Conservation (phyloP, 30 jellyfish, hydroid and myxozoan species). For the Turritopsis rubra region DNA sequence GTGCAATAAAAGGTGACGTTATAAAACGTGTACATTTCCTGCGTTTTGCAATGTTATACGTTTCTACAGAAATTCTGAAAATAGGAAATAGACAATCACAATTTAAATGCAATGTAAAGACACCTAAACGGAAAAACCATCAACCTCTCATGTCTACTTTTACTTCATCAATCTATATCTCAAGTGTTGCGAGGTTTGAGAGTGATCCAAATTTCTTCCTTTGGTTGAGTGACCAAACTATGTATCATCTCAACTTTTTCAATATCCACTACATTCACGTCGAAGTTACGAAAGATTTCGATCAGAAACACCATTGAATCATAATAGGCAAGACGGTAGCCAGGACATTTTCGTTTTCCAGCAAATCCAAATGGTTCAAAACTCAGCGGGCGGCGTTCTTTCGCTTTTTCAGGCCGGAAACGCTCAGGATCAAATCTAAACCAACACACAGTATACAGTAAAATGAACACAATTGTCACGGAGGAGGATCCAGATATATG, state of each 20-base stretch:
- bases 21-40: no score
- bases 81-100: no score
- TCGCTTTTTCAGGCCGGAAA: slow-evolving; percentile 54
- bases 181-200: slow-evolving; percentile 34
- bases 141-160: no score
- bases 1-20: no score
- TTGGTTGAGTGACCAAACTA: slow-evolving; percentile 54
- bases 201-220: slow-evolving; percentile 55
- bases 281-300: slow-evolving; percentile 50
- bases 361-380: slow-evolving; percentile 93
- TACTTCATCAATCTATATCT: no score
- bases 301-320: slow-evolving; percentile 49
- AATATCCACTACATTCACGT: slow-evolving; percentile 43
- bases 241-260: slow-evolving; percentile 23
- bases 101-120: no score
- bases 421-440: slow-evolving; percentile 85
- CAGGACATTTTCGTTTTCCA: slow-evolving; percentile 92
- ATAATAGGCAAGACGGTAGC: slow-evolving; percentile 68
- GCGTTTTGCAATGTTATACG: no score
- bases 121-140: no score
- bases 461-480: no score
- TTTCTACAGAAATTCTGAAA: no score
- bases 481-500: no score
- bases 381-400: slow-evolving; percentile 45
- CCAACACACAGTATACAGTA: not conserved